Percentiles rank a stretch among this genome's conserved stretches.
Evolutionary conservation across 2,113 vertebrate genomes (phyloP).

Genomic region (Anser brachyrhynchus): DNA sequence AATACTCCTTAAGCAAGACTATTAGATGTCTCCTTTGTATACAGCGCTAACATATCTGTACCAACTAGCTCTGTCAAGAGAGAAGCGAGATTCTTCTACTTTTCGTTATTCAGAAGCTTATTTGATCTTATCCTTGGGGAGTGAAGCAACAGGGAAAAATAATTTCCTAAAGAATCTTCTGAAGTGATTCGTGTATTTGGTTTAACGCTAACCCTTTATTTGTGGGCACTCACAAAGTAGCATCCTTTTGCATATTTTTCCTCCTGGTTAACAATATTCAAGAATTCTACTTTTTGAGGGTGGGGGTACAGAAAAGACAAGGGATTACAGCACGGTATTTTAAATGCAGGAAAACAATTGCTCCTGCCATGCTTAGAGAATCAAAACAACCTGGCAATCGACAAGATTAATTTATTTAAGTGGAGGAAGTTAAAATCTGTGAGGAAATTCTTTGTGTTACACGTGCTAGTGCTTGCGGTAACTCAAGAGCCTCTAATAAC

Average conservation of each 20-base stretch:
- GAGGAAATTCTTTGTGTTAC: not conserved
- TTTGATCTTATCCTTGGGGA: constrained; percentile 52
- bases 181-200: not conserved
- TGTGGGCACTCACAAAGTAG: not conserved
- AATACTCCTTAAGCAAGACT: constrained; percentile 18
- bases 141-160: constrained; percentile 21
- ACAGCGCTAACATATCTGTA: not conserved
- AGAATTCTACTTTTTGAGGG: not conserved
- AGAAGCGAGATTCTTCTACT: not conserved
- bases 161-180: constrained; percentile 32
- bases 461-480: not conserved
- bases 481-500: not conserved
- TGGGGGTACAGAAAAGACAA: not conserved
- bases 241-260: not conserved
- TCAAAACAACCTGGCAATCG: not conserved
- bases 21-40: not conserved
- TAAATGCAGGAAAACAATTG: not conserved
- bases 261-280: not conserved
- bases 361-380: not conserved
- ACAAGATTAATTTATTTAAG: not conserved
- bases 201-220: not conserved
- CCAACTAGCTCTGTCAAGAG: not conserved
- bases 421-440: not conserved
- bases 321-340: not conserved
- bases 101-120: not conserved